Percentiles rank a stretch among this genome's conserved stretches.
phyloP scores from a whole-genome alignment of 2,797 vertebrate species.

The Pitangus sulphuratus region DNA sequence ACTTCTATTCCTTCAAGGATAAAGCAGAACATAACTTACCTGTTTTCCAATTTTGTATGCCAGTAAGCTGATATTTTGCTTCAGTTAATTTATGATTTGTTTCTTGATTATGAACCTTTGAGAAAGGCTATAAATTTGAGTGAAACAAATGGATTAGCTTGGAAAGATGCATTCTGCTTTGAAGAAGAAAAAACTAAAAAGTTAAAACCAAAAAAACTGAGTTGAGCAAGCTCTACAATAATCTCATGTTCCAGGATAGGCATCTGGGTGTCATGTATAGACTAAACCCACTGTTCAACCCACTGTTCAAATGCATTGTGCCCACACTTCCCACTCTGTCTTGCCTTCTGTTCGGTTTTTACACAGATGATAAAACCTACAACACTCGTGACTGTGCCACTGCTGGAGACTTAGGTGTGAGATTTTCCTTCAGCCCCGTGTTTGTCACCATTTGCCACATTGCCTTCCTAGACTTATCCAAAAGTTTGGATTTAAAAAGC shows the following conservation, averaged over 20 bases:
- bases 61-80: not conserved
- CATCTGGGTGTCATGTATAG: not conserved
- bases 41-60: not conserved
- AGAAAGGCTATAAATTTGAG: not conserved
- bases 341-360: not conserved
- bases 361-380: not conserved
- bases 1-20: not conserved
- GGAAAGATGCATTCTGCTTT: not conserved
- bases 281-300: not conserved
- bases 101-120: conserved; percentile 21
- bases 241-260: not conserved
- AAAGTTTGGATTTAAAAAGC: not conserved
- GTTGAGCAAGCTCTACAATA: not conserved
- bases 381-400: not conserved
- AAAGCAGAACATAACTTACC: conserved; percentile 14
- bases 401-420: not conserved
- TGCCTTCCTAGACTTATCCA: not conserved
- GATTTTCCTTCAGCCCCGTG: not conserved
- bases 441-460: not conserved
- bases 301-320: rapidly evolving
- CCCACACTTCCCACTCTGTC: not conserved
- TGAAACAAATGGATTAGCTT: conserved; percentile 3
- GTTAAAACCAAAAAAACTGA: not conserved
- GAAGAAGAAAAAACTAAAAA: not conserved
- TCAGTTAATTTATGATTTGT: conserved; percentile 3